phyloP scores from a whole-genome alignment of 1,140 invertebrate species.

The Pemphigus obesinymphae region DNA sequence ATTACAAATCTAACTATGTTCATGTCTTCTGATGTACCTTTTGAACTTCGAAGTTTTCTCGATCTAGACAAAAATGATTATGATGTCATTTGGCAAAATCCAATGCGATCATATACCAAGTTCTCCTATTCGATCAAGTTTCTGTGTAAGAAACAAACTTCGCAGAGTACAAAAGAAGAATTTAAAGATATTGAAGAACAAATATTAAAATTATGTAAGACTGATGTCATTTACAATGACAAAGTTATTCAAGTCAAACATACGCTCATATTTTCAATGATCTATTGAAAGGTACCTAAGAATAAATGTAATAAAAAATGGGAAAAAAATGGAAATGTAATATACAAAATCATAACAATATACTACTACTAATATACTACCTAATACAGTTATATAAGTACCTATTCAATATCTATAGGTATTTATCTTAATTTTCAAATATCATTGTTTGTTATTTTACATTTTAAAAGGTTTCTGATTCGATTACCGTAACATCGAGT shows the following conservation, averaged over 20 bases:
- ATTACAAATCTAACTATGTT: neutral
- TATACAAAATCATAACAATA: too few relatives aligned
- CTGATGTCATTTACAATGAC: neutral
- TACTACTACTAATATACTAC: too few relatives aligned
- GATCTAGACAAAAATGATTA: neutral
- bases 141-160: neutral
- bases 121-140: neutral
- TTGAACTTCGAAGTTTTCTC: neutral
- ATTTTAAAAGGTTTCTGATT: neutral
- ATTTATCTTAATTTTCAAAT: too few relatives aligned
- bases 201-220: neutral
- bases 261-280: slow-evolving; percentile 2
- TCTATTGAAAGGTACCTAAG: neutral
- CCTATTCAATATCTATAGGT: too few relatives aligned
- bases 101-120: neutral
- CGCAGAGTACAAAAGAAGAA: neutral
- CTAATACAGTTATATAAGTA: too few relatives aligned
- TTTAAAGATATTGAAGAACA: too few relatives aligned
- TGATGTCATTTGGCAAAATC: neutral
- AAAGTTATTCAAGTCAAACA: neutral
- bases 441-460: too few relatives aligned
- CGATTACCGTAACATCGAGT: neutral
- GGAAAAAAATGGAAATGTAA: too few relatives aligned
- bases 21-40: neutral
- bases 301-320: neutral